Conservation (phyloP, 2,888 invertebrate genomes). For the Hyppa rectilinea region DNA sequence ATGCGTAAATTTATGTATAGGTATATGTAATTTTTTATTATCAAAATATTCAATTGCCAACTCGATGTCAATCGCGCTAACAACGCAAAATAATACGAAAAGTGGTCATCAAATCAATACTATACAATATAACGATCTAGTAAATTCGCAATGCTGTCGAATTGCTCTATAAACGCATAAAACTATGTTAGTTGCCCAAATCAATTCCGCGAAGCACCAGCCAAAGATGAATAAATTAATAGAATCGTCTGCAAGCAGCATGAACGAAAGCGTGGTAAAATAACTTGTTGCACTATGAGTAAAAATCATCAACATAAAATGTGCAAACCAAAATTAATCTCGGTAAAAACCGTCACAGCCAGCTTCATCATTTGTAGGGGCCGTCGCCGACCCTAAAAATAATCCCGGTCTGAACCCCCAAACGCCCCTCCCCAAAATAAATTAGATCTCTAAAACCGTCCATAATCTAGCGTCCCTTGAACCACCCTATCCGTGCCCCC, state of each 20-base stretch:
- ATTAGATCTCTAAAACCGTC: conserved; percentile 82
- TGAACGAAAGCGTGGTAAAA: neutral
- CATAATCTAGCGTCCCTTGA: conserved; percentile 72
- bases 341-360: conserved; percentile 33
- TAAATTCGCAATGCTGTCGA: neutral
- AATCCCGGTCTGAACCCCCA: conserved; percentile 66
- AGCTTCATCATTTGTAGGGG: conserved; percentile 59
- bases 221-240: conserved; percentile 27
- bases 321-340: conserved; percentile 39
- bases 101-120: conserved; percentile 4
- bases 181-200: conserved; percentile 9
- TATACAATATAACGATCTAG: neutral
- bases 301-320: neutral
- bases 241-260: conserved; percentile 15
- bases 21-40: too few species aligned
- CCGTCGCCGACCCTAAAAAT: conserved; percentile 65
- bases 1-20: too few species aligned
- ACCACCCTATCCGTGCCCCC: conserved; percentile 75
- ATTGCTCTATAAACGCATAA: neutral
- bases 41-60: neutral
- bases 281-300: conserved; percentile 32
- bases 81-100: neutral
- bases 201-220: conserved; percentile 18
- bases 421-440: conserved; percentile 79
- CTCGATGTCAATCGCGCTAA: neutral